Conservation (phyloP, 2,888 invertebrate species). For the Dasypogon diadema region DNA sequence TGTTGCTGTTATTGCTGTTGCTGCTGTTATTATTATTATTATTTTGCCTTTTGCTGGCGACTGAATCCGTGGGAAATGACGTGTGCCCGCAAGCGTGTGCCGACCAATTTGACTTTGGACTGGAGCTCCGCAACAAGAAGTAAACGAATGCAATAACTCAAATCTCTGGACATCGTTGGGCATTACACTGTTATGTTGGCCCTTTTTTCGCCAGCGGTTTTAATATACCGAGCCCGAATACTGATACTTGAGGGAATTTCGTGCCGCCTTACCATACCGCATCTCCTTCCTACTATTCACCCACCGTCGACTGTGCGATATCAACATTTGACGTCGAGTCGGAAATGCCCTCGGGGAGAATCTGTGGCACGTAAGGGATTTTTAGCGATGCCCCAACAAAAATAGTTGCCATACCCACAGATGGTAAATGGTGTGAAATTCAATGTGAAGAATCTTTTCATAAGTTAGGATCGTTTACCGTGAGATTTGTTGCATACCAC, state of each 20-base stretch:
- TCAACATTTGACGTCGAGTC: conserved; percentile 50
- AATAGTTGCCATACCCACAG: conserved; percentile 48
- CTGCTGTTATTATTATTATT: conserved; percentile 49
- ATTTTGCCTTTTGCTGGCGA: conserved; percentile 48
- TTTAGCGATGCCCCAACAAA: conserved; percentile 46
- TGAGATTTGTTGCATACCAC: conserved; percentile 40
- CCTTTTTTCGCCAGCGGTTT: conserved; percentile 48
- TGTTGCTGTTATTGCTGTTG: conserved; percentile 46
- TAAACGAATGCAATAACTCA: conserved; percentile 70
- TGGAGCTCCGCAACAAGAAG: conserved; percentile 62
- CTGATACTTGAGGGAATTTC: conserved; percentile 28
- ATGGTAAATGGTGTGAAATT: conserved; percentile 52
- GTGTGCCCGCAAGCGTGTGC: conserved; percentile 75
- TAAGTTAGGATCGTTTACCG: conserved; percentile 23
- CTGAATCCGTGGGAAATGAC: conserved; percentile 72
- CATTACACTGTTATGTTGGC: conserved; percentile 45
- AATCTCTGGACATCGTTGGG: conserved; percentile 55
- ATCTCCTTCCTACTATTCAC: conserved; percentile 44
- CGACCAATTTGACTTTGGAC: conserved; percentile 70
- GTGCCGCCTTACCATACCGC: conserved; percentile 49
- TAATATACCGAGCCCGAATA: conserved; percentile 30
- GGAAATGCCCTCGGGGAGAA: conserved; percentile 52
- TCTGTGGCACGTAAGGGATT: conserved; percentile 52
- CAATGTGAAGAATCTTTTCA: conserved; percentile 40
- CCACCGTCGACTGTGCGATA: conserved; percentile 51